phyloP scores from a whole-genome alignment of 1,140 invertebrate species.

The Berghia stephanieae region DNA sequence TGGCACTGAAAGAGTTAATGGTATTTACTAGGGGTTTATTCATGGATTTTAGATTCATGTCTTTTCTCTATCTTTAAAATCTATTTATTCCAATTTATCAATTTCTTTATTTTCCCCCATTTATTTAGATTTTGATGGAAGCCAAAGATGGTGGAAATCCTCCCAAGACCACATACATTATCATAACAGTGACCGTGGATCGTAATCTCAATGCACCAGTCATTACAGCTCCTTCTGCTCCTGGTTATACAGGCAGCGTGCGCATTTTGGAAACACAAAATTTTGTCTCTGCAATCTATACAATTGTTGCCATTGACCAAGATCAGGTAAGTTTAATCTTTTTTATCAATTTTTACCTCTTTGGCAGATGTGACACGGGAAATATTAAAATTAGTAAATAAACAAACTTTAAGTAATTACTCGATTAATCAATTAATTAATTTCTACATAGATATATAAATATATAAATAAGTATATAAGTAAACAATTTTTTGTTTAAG shows the following conservation, averaged over 20 bases:
- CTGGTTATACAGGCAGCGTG: constrained; percentile 24
- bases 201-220: constrained; percentile 77
- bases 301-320: constrained; percentile 36
- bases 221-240: constrained; percentile 71
- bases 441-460: too few relatives aligned
- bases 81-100: background rate
- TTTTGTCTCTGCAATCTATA: constrained; percentile 36
- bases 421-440: too few relatives aligned
- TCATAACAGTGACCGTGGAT: constrained; percentile 82
- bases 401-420: background rate
- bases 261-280: constrained; percentile 42
- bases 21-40: too few relatives aligned
- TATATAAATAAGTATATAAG: too few relatives aligned
- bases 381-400: background rate
- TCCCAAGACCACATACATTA: constrained; percentile 23
- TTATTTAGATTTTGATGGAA: constrained; percentile 36
- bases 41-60: too few relatives aligned
- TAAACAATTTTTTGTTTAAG: too few relatives aligned
- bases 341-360: background rate
- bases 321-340: constrained; percentile 33
- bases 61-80: background rate
- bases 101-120: constrained; percentile 2
- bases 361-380: background rate
- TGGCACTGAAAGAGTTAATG: too few relatives aligned
- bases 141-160: constrained; percentile 41